Evolutionary conservation across 2,797 vertebrate species (phyloP), one percentile per base, ranked within the genome.

Genomic region (Darevskia mixta): DNA sequence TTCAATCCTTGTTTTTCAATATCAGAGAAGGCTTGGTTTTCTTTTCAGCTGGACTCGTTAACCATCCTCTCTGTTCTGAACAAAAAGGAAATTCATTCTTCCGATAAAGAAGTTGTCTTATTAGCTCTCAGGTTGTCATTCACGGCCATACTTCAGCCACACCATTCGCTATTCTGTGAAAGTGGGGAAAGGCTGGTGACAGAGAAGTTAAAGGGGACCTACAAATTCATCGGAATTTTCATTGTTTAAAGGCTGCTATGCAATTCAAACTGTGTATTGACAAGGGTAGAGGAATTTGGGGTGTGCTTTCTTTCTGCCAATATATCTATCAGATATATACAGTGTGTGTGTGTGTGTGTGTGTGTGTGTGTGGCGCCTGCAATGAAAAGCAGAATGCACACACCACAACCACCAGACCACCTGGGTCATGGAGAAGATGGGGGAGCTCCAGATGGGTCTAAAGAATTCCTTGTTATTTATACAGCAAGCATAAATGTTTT

Each of bases 381-480:
- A 93, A 93, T 94, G 78, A 92, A 94, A 94, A 95, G 89, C 87
- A 95, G 91, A 95, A 95, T 29, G 77, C 88, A 89, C 93, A 15
- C 78, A 82, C 13, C 20, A 64, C 71, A 90, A 81, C 93, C 96
- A 94, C 72, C 90, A 95, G 94, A 95, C 94, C 94, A 96, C 95
- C 94, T 97, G 95, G 94, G 93, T 95, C 93, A 93, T 23, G 38
- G 82, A 86, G 83, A 93, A 86, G 79, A 89, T 88, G 92, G 71
- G 92, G 95, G 93, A 94, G 91, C 93, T 96, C 96, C 94, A 95
- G 93, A 94, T 94, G 94, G 92, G 86, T 79, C 95, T 83, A 94
- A 94, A 96, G 94, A 95, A 95, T 94, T 94, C 90, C 92, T 92
- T 95, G 95, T 87, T 96, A 96, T 95, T 97, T 97, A 95, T 91